phyloP scores from a whole-genome alignment of 2,113 vertebrate genomes.

The Hippocampus mohnikei region DNA sequence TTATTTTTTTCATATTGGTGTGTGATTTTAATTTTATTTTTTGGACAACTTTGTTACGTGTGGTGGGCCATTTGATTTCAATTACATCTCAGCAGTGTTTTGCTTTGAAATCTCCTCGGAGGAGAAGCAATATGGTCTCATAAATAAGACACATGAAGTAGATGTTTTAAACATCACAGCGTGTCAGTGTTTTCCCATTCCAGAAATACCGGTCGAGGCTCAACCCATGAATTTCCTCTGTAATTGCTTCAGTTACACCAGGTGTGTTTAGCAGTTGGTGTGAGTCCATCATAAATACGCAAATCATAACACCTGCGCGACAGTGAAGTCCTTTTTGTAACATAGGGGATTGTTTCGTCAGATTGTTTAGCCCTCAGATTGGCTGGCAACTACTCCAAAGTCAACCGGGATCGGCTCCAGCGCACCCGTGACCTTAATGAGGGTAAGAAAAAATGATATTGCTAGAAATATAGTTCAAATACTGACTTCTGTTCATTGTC shows the following conservation, averaged over 20 bases:
- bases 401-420: too few species aligned
- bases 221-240: background rate
- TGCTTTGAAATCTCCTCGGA: background rate
- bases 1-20: too few species aligned
- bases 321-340: too few species aligned
- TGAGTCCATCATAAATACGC: background rate
- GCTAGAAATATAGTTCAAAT: too few species aligned
- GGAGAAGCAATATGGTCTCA: background rate
- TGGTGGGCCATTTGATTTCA: background rate
- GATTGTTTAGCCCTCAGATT: too few species aligned
- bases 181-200: background rate
- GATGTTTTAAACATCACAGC: conserved; percentile 1
- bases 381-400: too few species aligned
- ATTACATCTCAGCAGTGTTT: background rate
- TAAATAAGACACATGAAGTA: background rate
- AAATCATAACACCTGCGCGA: too few species aligned
- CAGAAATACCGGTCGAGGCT: background rate
- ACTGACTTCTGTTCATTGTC: too few species aligned
- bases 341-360: too few species aligned
- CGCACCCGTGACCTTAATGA: too few species aligned
- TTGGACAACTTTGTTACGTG: background rate
- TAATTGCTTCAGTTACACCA: too few species aligned
- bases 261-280: background rate
- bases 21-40: background rate
- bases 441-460: too few species aligned